These are phyloP conservation scores for Ammodytes marinus DNA, from an alignment of 2,113 vertebrate genomes.

Conservation along the genomic window DNA sequence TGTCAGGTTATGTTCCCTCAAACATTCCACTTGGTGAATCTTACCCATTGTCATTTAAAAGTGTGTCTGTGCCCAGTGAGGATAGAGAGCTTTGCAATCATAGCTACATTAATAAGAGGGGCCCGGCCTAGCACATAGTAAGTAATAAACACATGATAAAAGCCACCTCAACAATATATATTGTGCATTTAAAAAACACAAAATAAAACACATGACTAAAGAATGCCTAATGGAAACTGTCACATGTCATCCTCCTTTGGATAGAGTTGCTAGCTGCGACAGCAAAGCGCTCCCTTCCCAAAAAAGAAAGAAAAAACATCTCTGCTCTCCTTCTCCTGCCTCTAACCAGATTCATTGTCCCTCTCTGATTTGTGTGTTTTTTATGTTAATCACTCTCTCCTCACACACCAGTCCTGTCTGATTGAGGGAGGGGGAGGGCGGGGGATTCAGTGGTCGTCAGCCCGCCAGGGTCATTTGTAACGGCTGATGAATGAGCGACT, in stretches of 20 bases:
- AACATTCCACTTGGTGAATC: background rate
- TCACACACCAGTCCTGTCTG: constrained; percentile 71
- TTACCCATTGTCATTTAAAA: background rate
- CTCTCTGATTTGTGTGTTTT: constrained; percentile 81
- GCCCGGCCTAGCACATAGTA: background rate
- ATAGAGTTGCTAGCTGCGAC: constrained; percentile 34
- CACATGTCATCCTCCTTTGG: constrained; percentile 12
- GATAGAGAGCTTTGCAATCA: background rate
- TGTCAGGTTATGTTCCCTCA: too few species aligned
- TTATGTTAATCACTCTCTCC: constrained; percentile 77
- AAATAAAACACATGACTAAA: background rate
- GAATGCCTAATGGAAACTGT: background rate
- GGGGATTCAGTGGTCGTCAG: constrained; percentile 70
- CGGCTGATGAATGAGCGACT: constrained; percentile 82
- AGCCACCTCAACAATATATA: background rate
- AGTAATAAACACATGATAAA: background rate
- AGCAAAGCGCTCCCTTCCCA: background rate
- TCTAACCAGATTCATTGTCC: constrained; percentile 74
- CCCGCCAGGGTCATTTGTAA: constrained; percentile 82
- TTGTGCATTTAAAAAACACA: constrained; percentile 1
- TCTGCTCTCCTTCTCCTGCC: constrained; percentile 53
- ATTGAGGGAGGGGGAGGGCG: constrained; percentile 34
- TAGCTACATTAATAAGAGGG: background rate
- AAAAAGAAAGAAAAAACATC: constrained; percentile 22
- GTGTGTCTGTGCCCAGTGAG: background rate